Conservation (phyloP, 2,888 invertebrate genomes). For the Nebria salina region DNA sequence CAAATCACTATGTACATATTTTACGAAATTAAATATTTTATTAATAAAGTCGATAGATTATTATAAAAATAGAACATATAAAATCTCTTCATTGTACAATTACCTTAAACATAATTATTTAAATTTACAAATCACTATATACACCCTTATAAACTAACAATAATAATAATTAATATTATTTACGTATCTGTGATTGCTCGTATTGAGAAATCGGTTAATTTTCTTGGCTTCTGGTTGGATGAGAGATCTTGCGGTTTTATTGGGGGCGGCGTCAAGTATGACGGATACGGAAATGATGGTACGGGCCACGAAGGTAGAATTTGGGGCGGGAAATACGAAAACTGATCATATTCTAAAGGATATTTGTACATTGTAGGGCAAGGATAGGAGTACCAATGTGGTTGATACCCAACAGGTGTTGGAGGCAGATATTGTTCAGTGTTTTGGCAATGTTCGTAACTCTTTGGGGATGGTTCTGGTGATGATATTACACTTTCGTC, state of each 20-base stretch:
- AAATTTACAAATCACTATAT: slow-evolving; percentile 14
- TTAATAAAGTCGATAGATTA: slow-evolving; percentile 11
- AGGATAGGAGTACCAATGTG: slow-evolving; percentile 21
- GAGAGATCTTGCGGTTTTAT: slow-evolving; percentile 27
- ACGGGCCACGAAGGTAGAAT: slow-evolving; percentile 9
- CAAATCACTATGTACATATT: slow-evolving; percentile 43
- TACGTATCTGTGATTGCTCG: slow-evolving; percentile 54
- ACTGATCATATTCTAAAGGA: slow-evolving; percentile 27
- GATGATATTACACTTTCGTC: slow-evolving; percentile 33
- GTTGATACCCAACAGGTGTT: slow-evolving; percentile 12
- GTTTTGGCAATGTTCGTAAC: not conserved
- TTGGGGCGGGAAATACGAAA: slow-evolving; percentile 24
- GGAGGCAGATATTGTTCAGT: not conserved
- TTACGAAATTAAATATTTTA: slow-evolving; percentile 3
- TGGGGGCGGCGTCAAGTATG: slow-evolving; percentile 21
- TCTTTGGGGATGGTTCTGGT: slow-evolving; percentile 36
- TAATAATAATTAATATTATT: slow-evolving; percentile 31
- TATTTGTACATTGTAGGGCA: slow-evolving; percentile 25
- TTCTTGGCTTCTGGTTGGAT: slow-evolving; percentile 49
- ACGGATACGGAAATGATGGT: slow-evolving; percentile 12
- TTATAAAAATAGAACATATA: slow-evolving; percentile 10
- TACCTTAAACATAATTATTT: not conserved
- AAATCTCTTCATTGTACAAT: slow-evolving; percentile 14
- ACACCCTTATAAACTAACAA: slow-evolving; percentile 38
- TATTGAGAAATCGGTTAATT: slow-evolving; percentile 59